Evolutionary conservation across 2,888 invertebrate species (phyloP).

Genomic region (Seladonia tumulorum): DNA sequence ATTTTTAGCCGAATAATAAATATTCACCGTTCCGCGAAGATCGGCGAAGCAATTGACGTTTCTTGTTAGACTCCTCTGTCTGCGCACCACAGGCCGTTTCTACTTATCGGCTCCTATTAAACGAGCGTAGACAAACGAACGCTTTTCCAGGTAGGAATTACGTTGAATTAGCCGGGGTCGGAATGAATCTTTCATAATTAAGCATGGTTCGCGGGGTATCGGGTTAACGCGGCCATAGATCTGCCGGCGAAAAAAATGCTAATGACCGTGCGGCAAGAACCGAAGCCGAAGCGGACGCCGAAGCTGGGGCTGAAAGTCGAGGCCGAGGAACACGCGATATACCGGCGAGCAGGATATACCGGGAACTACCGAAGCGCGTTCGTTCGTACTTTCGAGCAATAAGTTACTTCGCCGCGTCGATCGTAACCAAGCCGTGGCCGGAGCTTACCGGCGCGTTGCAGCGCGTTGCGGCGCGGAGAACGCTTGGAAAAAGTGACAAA

Average conservation of each 20-base stretch:
- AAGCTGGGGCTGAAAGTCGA: not conserved
- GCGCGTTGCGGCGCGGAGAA: too few species aligned
- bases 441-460: not conserved
- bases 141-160: not conserved
- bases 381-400: constrained; percentile 44
- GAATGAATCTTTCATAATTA: constrained; percentile 4
- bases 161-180: not conserved
- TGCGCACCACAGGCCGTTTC: not conserved
- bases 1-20: too few species aligned
- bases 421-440: constrained; percentile 26
- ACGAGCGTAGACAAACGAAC: not conserved
- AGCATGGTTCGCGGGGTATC: constrained; percentile 37
- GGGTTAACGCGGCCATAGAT: constrained; percentile 44
- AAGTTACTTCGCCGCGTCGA: constrained; percentile 43
- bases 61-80: not conserved
- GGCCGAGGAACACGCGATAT: constrained; percentile 38
- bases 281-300: not conserved
- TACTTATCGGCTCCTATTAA: not conserved
- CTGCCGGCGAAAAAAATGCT: constrained; percentile 43
- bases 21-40: too few species aligned
- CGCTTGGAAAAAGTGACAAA: constrained; percentile 53
- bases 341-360: not conserved
- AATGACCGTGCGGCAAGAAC: constrained; percentile 45
- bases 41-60: too few species aligned
- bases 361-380: constrained; percentile 42